Evolutionary conservation across 1,140 invertebrate genomes (phyloP).

Genomic region (Diachasmimorpha longicaudata): DNA sequence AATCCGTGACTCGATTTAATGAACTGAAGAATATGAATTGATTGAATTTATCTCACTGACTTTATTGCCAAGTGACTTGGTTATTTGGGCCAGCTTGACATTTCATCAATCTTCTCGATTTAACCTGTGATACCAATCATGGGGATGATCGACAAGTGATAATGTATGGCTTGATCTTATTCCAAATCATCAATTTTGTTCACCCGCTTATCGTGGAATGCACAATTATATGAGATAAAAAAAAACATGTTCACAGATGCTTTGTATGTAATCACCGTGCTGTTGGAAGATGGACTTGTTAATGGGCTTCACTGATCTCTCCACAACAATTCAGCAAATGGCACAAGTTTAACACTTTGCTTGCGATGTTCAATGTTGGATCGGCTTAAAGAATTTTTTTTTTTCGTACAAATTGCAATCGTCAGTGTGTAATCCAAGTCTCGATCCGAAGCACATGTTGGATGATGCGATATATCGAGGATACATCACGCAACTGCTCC

Average conservation of each 20-base stretch:
- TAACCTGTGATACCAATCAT: not conserved
- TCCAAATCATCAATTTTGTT: not conserved
- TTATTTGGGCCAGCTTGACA: not conserved
- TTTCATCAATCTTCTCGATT: not conserved
- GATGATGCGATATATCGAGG: not conserved
- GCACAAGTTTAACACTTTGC: conserved; percentile 51
- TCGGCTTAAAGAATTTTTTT: conserved; percentile 38
- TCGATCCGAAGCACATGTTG: not conserved
- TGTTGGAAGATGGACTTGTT: conserved; percentile 44
- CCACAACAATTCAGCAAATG: conserved; percentile 45
- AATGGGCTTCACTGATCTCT: conserved; percentile 49
- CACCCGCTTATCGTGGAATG: not conserved
- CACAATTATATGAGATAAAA: not conserved
- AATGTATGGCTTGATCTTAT: not conserved
- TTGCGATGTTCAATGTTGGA: conserved; percentile 59
- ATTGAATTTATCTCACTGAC: not conserved
- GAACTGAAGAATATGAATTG: not conserved
- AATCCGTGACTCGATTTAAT: not conserved
- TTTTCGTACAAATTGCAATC: not conserved
- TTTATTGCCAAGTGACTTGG: not conserved
- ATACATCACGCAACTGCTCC: not conserved
- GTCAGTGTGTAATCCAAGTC: not conserved
- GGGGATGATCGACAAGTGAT: not conserved
- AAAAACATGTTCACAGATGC: conserved; percentile 57
- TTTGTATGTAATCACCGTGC: conserved; percentile 56